Base-by-base conservation (phyloP, 2,113 vertebrate genomes). In the Thamnaconus septentrionalis region DNA sequence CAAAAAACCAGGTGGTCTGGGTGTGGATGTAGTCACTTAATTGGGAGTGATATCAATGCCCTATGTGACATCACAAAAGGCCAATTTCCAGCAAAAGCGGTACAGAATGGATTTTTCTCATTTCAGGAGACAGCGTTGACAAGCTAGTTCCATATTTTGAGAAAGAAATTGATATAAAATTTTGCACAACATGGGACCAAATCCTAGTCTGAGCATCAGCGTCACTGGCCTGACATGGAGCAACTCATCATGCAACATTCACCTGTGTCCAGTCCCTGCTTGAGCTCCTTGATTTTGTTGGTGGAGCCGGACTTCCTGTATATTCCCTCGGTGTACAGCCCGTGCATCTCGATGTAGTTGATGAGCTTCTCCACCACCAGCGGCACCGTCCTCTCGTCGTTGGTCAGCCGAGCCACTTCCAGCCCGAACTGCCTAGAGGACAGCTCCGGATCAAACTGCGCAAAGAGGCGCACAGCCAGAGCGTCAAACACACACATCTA, bases 341-440 rank as follows among this genome's bases (percentile, higher is more conserved):
- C 97, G 0, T 99, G 97, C 95, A 99, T 98, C 85, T 99, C 97
- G 0, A 99, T 98, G 85, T 99, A 98, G 88, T 95, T 98, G 82
- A 97, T 97, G 11, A 99, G 95, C 72, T 98, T 99, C 88, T 99
- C 97, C 61, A 96, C 95, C 45, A 99, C 93, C 72, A 96, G 81
- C 0, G 97, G 97, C 83, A 99, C 97, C 0, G 95, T 91, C 58
- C 95, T 90, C 75, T 99, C 97, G 45, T 98, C 96, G 0, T 86
- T 97, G 66, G 94, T 98, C 84, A 99, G 86, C 53, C 96, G 94
- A 9, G 95, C 94, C 50, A 99, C 91, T 58, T 99, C 97, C 67
- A 99, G 96, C 0, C 94, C 94, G 0, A 99, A 99, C 64, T 99
- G 97, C 65, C 95, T 93, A 0, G 95, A 92, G 0, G 96, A 98